Percentiles rank a stretch among this genome's conserved stretches.
Conservation (phyloP, 2,113 vertebrate genomes). For the Pitta sordida region DNA sequence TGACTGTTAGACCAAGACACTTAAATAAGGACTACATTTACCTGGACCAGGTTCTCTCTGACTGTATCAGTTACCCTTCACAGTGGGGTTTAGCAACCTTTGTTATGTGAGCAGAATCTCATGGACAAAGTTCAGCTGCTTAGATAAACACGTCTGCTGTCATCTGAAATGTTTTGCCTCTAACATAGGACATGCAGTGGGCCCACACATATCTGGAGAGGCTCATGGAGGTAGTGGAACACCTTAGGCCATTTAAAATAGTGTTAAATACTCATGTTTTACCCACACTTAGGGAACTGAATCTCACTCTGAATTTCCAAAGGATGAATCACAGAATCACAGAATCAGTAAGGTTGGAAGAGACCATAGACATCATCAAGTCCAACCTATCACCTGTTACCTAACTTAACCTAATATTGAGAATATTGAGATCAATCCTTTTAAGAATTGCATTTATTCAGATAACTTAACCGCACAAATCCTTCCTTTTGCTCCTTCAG, state of each 20-base stretch:
- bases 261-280: neutral
- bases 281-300: neutral
- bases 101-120: neutral
- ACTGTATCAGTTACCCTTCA: too few species aligned
- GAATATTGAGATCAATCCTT: neutral
- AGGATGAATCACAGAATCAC: too few species aligned
- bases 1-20: neutral
- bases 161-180: neutral
- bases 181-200: rapidly evolving
- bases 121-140: neutral
- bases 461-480: neutral
- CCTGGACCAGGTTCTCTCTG: neutral
- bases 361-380: too few species aligned
- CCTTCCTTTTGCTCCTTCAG: neutral
- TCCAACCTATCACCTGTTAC: too few species aligned
- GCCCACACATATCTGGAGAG: neutral
- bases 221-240: neutral
- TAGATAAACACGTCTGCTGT: neutral
- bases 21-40: neutral
- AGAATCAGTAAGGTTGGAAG: too few species aligned
- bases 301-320: neutral
- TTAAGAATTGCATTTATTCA: neutral
- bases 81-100: neutral
- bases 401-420: too few species aligned
- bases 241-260: neutral